phyloP scores from a whole-genome alignment of 2,113 vertebrate species.

The Oryctolagus cuniculus region mOryCun1.1 NC_091432.1:123195001-123195500 shows the following conservation, averaged over 20 bases:
- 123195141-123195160: not conserved
- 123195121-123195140: not conserved
- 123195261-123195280: not conserved
- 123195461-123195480: not conserved
- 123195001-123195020: too few relatives aligned
- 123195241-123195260: not conserved
- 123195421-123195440: not conserved
- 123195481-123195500: not conserved
- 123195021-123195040: not conserved
- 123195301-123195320: not conserved
- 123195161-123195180: not conserved
- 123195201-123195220: not conserved
- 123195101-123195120: not conserved
- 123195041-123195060: not conserved
- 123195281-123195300: constrained; percentile 5
- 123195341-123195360: not conserved
- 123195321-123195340: not conserved
- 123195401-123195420: not conserved
- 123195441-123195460: not conserved
- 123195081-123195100: not conserved
- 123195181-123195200: not conserved
- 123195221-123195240: not conserved
- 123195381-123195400: not conserved
- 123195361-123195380: not conserved
- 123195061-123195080: not conserved